Conservation (phyloP, 2,888 invertebrate species). For the Bimastos eiseni region DNA sequence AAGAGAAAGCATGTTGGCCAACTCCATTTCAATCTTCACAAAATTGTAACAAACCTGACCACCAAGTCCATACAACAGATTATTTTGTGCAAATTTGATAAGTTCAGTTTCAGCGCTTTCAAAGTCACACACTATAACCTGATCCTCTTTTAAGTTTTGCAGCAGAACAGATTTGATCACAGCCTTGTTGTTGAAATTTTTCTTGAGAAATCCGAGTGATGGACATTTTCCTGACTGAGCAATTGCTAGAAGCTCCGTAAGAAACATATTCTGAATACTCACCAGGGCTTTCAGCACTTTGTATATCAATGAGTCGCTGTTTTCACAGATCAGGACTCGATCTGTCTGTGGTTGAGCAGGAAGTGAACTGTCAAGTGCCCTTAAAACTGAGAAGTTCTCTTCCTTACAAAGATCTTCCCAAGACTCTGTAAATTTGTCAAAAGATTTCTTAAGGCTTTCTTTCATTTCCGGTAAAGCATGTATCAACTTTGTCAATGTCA, state of each 20-base stretch:
- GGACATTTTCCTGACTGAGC: slow-evolving; percentile 15
- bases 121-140: neutral
- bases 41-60: slow-evolving; percentile 6
- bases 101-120: neutral
- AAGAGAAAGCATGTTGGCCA: slow-evolving; percentile 19
- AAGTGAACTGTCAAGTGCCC: neutral
- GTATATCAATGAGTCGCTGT: neutral
- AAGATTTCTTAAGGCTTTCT: neutral
- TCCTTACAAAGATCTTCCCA: slow-evolving; percentile 14
- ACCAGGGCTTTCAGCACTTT: slow-evolving; percentile 10
- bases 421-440: neutral
- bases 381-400: neutral
- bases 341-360: neutral
- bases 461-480: neutral
- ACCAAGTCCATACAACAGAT: neutral
- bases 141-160: neutral
- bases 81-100: neutral
- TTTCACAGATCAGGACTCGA: neutral
- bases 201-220: slow-evolving; percentile 17
- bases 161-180: neutral
- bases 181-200: neutral
- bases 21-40: slow-evolving; percentile 25
- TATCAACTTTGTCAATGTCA: neutral
- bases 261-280: slow-evolving; percentile 13
- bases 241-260: neutral